A percentile compares a stretch with the other conserved stretches of the same genome.
Conservation (phyloP, 2,113 vertebrate species). For the human region DNA sequence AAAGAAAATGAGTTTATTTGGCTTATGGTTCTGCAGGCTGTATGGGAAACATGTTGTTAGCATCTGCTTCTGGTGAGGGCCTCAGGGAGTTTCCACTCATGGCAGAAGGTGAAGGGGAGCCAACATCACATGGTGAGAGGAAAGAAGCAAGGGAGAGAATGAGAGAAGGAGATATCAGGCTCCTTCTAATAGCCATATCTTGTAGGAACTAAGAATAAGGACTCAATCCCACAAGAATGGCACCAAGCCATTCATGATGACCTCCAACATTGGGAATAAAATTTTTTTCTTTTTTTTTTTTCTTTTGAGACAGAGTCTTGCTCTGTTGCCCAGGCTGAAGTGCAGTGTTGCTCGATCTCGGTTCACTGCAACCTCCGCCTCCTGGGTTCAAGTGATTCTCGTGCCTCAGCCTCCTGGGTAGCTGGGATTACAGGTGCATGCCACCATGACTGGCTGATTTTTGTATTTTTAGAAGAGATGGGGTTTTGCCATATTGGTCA, state of each 20-base stretch:
- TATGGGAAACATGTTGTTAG: not conserved
- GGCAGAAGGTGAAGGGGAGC: not conserved
- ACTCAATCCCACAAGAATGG: not conserved
- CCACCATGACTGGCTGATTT: too few relatives aligned
- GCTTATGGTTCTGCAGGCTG: not conserved
- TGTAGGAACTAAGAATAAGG: not conserved
- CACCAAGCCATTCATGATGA: not conserved
- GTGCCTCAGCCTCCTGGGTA: too few relatives aligned
- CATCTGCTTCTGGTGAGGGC: not conserved
- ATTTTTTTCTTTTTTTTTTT: too few relatives aligned
- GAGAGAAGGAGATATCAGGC: not conserved
- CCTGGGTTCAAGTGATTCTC: too few relatives aligned
- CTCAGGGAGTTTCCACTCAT: not conserved
- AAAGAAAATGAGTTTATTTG: not conserved
- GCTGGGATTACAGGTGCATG: too few relatives aligned
- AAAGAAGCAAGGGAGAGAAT: not conserved
- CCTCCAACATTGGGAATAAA: too few relatives aligned
- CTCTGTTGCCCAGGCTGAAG: too few relatives aligned
- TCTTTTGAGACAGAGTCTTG: too few relatives aligned
- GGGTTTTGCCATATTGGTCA: too few relatives aligned
- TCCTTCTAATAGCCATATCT: not conserved
- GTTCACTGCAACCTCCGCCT: too few relatives aligned
- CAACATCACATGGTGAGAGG: not conserved
- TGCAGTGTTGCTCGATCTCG: too few relatives aligned
- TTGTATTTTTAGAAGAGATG: too few relatives aligned